Base-by-base conservation (phyloP, 2,888 invertebrate species). In the Diarsia rubi region DNA sequence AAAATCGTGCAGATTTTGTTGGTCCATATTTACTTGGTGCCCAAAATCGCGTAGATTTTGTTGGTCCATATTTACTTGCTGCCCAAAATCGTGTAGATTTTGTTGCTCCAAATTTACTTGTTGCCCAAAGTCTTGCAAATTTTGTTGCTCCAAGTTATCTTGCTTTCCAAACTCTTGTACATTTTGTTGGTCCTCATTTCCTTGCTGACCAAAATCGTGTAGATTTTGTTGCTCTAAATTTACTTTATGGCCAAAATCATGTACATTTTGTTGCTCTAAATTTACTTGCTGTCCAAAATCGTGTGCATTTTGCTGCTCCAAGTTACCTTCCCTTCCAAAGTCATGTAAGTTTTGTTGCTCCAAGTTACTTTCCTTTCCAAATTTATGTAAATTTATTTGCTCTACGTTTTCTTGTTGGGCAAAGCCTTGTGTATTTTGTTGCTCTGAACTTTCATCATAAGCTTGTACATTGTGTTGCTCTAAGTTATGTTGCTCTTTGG, bases 351-450 rank as follows among this genome's bases (percentile, higher is more conserved):
- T 80, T 45, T 77, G 69, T 63, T 79, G 81, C 27, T 67, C 49
- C 14, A 66, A 6, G 45, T 70, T 78, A 78, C 76, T 76, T 71
- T 78, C 70, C 31, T 86, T 73, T 21, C 65, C 86, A 63, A 89
- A 84, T 19, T 83, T 75, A 67, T 78, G 79, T 47, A 74, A 57
- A 54, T 84, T 82, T 24, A 60, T 37, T 75, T 86, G 69, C 1
- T 71, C 54, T 8, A 66, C 11, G 11, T 80, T 80, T 76, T 59
- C 75, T 69, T 81, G 80, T 16, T 86, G 81, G 0, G 31, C 67
- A 49, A 79, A 75, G 59, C 70, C 67, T 62, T 82, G 68, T 42
- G 59, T 12, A 21, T 64, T 77, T 65, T 67, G 68, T 59, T 74
- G 71, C 14, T 75, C 67, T 14, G 64, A 24, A 8, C 63, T 69